These are phyloP conservation scores for Oxyura jamaicensis DNA, from an alignment of 2,113 vertebrate genomes.

Conservation along the genomic window DNA sequence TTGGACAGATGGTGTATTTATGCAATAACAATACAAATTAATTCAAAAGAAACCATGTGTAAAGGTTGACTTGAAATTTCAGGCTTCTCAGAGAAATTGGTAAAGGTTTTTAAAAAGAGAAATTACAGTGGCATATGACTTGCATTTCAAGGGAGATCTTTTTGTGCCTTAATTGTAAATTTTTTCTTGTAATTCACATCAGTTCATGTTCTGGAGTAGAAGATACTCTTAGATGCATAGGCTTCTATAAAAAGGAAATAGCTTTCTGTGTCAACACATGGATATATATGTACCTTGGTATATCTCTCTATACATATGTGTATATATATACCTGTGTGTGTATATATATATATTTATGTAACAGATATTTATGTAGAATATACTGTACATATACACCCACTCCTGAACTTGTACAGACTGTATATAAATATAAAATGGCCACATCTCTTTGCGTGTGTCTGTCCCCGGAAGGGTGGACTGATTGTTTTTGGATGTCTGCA, in stretches of 20 bases:
- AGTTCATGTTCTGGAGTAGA: conserved; percentile 36
- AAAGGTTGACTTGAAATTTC: conserved; percentile 59
- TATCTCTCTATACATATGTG: conserved; percentile 74
- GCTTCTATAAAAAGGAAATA: conserved; percentile 8
- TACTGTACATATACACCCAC: conserved; percentile 81
- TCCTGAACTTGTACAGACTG: conserved; percentile 70
- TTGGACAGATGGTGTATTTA: conserved; percentile 65
- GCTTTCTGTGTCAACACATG: conserved; percentile 56
- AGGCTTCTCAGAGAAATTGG: conserved; percentile 45
- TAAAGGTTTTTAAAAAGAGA: conserved; percentile 19
- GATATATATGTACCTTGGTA: conserved; percentile 78
- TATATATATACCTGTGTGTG: conserved; percentile 61
- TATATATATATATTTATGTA: conserved; percentile 79
- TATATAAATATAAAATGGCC: conserved; percentile 86
- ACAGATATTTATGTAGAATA: conserved; percentile 72
- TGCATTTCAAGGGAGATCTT: conserved; percentile 60
- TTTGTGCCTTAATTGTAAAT: conserved; percentile 46
- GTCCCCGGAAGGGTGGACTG: conserved; percentile 99
- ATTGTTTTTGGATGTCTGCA: conserved; percentile 99
- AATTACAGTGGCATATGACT: conserved; percentile 12
- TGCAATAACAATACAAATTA: conserved; percentile 36
- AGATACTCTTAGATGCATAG: conserved; percentile 37
- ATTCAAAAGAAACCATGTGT: conserved; percentile 59
- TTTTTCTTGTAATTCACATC: conserved; percentile 47
- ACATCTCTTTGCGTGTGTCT: conserved; percentile 92